Percentiles rank a stretch among this genome's conserved stretches.
These are phyloP conservation scores for Siderastrea radians DNA, from an alignment of 92 coral and sea anemone genomes.

Conservation along the genomic window DNA sequence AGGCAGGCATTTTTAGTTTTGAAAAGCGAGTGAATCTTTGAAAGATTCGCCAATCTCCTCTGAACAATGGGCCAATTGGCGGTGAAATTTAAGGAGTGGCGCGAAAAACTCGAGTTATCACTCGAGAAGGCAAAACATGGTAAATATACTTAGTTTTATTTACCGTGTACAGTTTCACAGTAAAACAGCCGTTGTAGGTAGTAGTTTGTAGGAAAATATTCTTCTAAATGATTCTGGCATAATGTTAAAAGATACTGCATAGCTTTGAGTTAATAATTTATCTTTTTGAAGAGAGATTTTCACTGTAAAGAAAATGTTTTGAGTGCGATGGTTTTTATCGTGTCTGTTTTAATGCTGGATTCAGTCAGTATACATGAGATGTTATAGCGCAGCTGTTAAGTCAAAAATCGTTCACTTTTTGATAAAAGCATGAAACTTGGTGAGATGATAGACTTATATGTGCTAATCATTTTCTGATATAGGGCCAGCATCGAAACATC, in stretches of 20 bases:
- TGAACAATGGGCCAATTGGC: constrained; percentile 39
- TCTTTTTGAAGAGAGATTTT: not conserved
- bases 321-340: not conserved
- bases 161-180: not conserved
- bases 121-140: constrained; percentile 46
- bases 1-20: not conserved
- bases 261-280: not conserved
- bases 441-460: too few relatives aligned
- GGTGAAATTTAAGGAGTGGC: constrained; percentile 44
- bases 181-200: not conserved
- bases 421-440: too few relatives aligned
- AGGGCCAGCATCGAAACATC: too few relatives aligned
- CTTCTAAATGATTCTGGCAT: not conserved
- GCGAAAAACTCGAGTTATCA: constrained; percentile 41
- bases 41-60: not conserved
- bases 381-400: too few relatives aligned
- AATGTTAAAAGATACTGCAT: not conserved
- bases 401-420: too few relatives aligned
- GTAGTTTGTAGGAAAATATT: not conserved
- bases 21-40: not conserved
- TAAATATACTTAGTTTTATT: constrained; percentile 35
- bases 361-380: not conserved
- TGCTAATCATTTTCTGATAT: too few relatives aligned
- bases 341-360: not conserved
- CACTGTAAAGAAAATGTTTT: not conserved